Conservation (phyloP, 2,797 vertebrate genomes). For the Atherinosoma microstoma region DNA sequence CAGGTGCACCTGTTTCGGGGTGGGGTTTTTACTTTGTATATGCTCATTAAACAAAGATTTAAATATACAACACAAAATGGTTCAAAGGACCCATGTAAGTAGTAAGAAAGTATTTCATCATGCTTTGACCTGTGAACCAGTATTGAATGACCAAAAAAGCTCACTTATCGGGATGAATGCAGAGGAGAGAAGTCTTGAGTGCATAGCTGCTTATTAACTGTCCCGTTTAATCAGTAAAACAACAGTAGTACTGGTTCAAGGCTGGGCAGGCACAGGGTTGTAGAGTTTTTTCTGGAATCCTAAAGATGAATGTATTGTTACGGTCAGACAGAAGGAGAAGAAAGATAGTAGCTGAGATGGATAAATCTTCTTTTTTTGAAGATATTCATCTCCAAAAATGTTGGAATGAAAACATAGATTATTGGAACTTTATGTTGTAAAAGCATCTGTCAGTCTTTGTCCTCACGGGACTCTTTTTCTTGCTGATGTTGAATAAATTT, state of each 20-base stretch:
- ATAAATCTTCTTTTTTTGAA: neutral
- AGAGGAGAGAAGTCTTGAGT: constrained; percentile 4
- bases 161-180: neutral
- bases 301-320: neutral
- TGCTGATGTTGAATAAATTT: neutral
- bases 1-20: constrained; percentile 8
- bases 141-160: constrained; percentile 1
- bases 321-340: neutral
- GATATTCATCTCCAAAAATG: neutral
- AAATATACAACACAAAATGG: neutral
- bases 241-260: neutral
- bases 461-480: constrained; percentile 5
- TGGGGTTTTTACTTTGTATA: neutral
- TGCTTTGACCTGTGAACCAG: neutral
- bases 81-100: neutral
- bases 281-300: constrained; percentile 1
- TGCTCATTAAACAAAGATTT: neutral
- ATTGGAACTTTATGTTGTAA: neutral
- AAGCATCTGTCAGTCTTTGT: neutral
- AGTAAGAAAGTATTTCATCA: neutral
- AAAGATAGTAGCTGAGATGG: neutral
- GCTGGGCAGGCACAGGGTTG: neutral
- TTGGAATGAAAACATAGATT: neutral
- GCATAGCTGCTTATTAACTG: constrained; percentile 11
- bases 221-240: constrained; percentile 3